A percentile compares a stretch with the other conserved stretches of the same genome.
Evolutionary conservation across 2,888 invertebrate species (phyloP).

Genomic region (Athripsodes cinereus): DNA sequence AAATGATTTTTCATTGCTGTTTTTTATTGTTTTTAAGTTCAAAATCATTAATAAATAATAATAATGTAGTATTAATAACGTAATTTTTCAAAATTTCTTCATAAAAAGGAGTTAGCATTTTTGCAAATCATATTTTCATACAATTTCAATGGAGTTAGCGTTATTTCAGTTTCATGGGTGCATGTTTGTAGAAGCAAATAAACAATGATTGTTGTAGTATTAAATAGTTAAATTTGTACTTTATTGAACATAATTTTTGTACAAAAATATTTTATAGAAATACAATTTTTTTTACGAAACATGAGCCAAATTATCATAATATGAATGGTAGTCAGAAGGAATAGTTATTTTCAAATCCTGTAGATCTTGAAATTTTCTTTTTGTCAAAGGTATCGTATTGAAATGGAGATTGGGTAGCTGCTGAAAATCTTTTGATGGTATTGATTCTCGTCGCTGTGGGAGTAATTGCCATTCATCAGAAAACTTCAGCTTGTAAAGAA

Average conservation of each 20-base stretch:
- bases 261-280: background rate
- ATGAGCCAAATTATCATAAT: background rate
- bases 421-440: background rate
- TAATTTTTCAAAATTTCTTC: background rate
- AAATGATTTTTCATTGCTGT: no score
- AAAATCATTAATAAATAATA: no score
- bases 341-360: background rate
- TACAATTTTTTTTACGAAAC: background rate
- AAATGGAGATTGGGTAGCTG: conserved; percentile 1
- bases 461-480: conserved; percentile 1
- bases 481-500: conserved; percentile 4
- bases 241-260: no score
- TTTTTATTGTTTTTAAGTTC: no score
- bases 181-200: background rate
- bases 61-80: no score
- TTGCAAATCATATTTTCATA: background rate
- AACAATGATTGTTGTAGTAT: background rate
- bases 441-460: background rate
- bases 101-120: background rate
- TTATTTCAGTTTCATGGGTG: background rate
- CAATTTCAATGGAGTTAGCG: no score
- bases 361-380: no score
- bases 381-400: background rate
- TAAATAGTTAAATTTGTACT: background rate
- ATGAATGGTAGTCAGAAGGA: background rate